phyloP scores from a whole-genome alignment of 2,797 vertebrate species.

The Staurois parvus region DNA sequence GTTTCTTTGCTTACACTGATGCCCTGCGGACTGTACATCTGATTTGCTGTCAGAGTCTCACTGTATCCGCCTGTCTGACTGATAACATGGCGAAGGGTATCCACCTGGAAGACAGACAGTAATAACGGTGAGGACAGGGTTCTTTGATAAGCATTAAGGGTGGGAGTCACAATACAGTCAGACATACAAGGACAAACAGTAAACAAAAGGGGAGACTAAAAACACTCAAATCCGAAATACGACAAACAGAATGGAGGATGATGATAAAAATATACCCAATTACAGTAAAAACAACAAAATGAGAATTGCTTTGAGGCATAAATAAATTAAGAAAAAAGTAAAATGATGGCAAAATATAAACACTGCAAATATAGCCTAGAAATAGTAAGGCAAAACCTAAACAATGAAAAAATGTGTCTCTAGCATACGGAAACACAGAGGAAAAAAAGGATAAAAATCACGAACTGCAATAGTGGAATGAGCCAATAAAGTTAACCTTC shows the following conservation, averaged over 20 bases:
- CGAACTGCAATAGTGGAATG: neutral
- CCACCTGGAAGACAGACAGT: conserved; percentile 89
- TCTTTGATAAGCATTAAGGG: neutral
- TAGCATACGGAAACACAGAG: neutral
- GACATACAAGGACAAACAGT: conserved; percentile 1
- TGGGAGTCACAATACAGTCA: conserved; percentile 3
- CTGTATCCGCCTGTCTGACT: conserved; percentile 99
- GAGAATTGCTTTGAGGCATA: too few species aligned
- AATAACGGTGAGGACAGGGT: conserved; percentile 70
- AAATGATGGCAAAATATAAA: neutral
- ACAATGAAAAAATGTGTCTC: conserved; percentile 1
- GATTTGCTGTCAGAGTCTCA: conserved; percentile 97
- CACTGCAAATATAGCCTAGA: neutral
- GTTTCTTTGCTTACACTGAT: conserved; percentile 94
- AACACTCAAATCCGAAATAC: neutral
- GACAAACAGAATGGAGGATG: neutral
- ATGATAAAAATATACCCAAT: too few species aligned
- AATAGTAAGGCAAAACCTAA: neutral
- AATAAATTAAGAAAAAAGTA: neutral
- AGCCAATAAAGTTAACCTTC: neutral
- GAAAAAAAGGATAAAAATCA: neutral
- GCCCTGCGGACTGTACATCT: conserved; percentile 99
- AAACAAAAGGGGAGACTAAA: conserved; percentile 38
- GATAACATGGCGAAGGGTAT: conserved; percentile 99
- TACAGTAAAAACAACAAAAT: too few species aligned